Evolutionary conservation across 2,113 vertebrate species (phyloP).

Genomic region (Lasiurus borealis): DNA sequence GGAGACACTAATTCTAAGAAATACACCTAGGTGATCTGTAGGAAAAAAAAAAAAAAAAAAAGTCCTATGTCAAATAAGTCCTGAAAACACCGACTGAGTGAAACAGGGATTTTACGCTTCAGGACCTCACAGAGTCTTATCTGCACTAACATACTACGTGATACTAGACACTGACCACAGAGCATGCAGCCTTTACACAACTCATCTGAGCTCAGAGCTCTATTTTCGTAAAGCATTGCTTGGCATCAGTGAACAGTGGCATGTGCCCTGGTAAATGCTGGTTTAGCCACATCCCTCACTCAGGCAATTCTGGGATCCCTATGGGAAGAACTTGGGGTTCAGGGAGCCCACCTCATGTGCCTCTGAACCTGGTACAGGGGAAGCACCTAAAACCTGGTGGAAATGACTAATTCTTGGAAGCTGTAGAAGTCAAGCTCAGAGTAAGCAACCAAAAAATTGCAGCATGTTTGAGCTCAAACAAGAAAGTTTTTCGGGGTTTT

Average conservation of each 20-base stretch:
- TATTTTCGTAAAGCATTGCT: slow-evolving; percentile 55
- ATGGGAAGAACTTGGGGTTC: background rate
- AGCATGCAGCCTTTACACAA: background rate
- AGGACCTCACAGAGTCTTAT: background rate
- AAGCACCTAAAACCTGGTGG: slow-evolving; percentile 3
- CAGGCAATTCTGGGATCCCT: background rate
- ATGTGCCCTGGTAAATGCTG: slow-evolving; percentile 47
- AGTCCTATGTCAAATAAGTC: background rate
- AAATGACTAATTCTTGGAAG: slow-evolving; percentile 25
- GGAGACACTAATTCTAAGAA: slow-evolving; percentile 33
- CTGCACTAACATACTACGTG: background rate
- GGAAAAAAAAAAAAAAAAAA: no score
- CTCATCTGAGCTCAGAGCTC: slow-evolving; percentile 40
- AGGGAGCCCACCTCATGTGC: background rate
- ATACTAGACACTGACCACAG: slow-evolving; percentile 56
- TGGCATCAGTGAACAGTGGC: background rate
- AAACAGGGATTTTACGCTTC: background rate
- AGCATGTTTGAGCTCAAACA: background rate
- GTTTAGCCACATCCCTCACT: background rate
- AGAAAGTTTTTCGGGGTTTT: background rate
- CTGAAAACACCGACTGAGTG: slow-evolving; percentile 48
- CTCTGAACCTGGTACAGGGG: background rate
- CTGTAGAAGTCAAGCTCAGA: background rate
- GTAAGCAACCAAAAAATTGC: background rate
- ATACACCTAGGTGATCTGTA: no score